phyloP scores from a whole-genome alignment of 2,797 vertebrate genomes.

The Tolypeutes matacus region DNA sequence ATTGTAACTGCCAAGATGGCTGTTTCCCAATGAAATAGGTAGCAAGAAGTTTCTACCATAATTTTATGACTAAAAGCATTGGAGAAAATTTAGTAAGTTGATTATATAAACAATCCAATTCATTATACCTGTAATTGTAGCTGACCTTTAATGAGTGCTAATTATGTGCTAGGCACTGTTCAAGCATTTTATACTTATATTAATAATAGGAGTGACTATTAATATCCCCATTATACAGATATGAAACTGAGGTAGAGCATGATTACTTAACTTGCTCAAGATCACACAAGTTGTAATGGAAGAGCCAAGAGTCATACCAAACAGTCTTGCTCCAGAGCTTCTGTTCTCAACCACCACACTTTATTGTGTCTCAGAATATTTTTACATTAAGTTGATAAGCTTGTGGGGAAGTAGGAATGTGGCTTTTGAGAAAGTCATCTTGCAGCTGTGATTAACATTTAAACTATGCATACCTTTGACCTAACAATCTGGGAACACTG shows the following conservation, averaged over 20 bases:
- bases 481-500: neutral
- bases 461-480: neutral
- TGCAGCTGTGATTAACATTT: slow-evolving; percentile 10
- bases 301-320: neutral
- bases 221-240: neutral
- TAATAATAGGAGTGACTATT: neutral
- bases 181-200: slow-evolving; percentile 4
- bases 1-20: neutral
- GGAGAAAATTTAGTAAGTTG: neutral
- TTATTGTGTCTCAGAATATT: slow-evolving; percentile 36
- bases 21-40: neutral
- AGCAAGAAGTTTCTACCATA: neutral
- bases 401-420: neutral
- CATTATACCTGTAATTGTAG: neutral
- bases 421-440: slow-evolving; percentile 11
- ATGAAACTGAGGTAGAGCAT: neutral
- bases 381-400: neutral
- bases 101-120: slow-evolving; percentile 4
- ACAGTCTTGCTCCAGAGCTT: neutral
- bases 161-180: neutral
- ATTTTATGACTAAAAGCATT: neutral
- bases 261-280: neutral
- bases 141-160: neutral
- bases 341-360: neutral
- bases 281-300: neutral